Evolutionary conservation across 2,888 invertebrate species (phyloP), one percentile per base, ranked within the genome.

Genomic region (Ariolimax columbianus): DNA sequence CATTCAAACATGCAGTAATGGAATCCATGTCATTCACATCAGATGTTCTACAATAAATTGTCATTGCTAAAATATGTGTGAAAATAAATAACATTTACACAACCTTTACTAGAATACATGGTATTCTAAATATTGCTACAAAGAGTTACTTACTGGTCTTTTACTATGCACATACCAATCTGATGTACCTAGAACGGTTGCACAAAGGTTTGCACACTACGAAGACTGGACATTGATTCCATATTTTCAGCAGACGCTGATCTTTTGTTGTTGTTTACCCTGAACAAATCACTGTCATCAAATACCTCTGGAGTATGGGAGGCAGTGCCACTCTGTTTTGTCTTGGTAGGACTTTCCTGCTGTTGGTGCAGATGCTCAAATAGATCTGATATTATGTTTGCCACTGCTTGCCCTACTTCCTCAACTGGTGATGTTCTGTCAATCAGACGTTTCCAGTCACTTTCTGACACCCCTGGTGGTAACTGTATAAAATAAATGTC

Each of bases 381-480:
- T 23, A 89, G 84, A 66, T 85, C 82, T 30, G 85, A 75, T 47
- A 89, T 79, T 23, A 92, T 90, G 59, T 88, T 88, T 11, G 91
- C 87, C 55, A 92, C 91, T 43, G 90, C 89, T 86, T 89, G 87
- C 7, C 91, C 91, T 26, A 92, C 89, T 23, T 88, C 88, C 51
- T 89, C 88, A 2, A 90, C 88, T 0, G 90, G 84, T 14, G 89
- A 88, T 17, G 88, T 84, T 51, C 77, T 86, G 36, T 89, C 84
- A 30, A 87, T 88, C 30, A 92, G 86, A 7, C 89, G 84, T 30
- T 89, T 84, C 92, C 92, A 92, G 66, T 92, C 91, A 33, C 84
- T 70, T 66, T 87, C 89, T 30, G 88, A 87, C 19, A 92, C 91
- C 36, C 91, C 90, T n/a, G 90, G 89, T 55, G 92, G 92, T 11